Evolutionary conservation across 2,113 vertebrate genomes (phyloP).

Genomic region (Physeter macrocephalus): DNA sequence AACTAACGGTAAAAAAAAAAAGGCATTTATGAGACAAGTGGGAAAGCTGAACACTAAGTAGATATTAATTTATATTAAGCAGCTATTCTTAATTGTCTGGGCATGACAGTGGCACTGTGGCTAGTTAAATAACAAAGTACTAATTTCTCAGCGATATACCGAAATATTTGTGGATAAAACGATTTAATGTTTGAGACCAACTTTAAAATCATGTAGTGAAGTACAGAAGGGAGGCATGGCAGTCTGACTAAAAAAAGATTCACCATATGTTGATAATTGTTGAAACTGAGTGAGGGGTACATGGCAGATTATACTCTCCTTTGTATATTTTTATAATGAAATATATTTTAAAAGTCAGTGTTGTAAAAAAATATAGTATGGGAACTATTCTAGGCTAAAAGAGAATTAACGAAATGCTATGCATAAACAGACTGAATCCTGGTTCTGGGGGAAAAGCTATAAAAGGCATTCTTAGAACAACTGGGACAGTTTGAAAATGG

Average conservation of each 20-base stretch:
- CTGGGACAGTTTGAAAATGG: background rate
- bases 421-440: background rate
- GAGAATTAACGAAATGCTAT: background rate
- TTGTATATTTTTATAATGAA: constrained; percentile 25
- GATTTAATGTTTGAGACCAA: background rate
- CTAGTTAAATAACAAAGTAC: constrained; percentile 33
- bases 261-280: constrained; percentile 50
- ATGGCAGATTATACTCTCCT: background rate
- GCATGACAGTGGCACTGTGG: background rate
- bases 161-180: background rate
- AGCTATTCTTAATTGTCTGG: background rate
- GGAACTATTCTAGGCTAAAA: background rate
- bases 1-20: background rate
- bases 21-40: background rate
- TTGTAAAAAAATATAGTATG: background rate
- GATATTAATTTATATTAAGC: background rate
- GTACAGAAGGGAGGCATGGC: background rate
- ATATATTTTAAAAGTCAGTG: constrained; percentile 29
- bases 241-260: constrained; percentile 32
- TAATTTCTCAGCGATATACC: background rate
- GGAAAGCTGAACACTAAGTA: background rate
- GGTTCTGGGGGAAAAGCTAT: background rate
- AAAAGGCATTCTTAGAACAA: background rate
- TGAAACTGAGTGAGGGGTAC: background rate
- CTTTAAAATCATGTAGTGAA: constrained; percentile 31